phyloP scores from a whole-genome alignment of 2,113 vertebrate species.

The Irena cyanogastra region DNA sequence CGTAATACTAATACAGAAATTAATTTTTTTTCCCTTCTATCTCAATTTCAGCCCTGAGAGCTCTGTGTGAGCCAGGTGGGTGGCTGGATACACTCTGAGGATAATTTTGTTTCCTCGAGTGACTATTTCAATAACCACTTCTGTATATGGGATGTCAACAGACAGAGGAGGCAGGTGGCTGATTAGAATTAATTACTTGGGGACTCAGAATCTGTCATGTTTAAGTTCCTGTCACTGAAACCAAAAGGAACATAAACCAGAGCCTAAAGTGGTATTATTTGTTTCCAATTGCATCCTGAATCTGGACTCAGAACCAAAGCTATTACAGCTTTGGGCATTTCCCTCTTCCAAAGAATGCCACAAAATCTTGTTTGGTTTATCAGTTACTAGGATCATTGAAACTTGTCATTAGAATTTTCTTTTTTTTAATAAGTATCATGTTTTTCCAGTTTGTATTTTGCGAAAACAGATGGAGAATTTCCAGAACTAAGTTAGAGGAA shows the following conservation, averaged over 20 bases:
- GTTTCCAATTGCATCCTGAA: not conserved
- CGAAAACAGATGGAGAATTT: not conserved
- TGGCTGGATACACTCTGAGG: not conserved
- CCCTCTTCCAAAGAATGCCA: not conserved
- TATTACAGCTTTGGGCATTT: not conserved
- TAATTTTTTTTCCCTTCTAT: not conserved
- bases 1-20: not conserved
- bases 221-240: not conserved
- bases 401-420: not conserved
- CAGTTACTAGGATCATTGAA: not conserved
- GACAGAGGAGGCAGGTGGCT: not conserved
- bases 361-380: not conserved
- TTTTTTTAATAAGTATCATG: not conserved
- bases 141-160: not conserved
- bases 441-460: not conserved
- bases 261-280: not conserved
- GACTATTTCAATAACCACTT: not conserved
- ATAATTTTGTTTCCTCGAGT: not conserved
- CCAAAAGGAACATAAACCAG: not conserved
- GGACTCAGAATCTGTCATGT: not conserved
- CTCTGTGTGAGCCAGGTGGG: not conserved
- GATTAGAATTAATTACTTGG: not conserved
- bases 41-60: not conserved
- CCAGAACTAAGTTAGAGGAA: not conserved
- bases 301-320: not conserved